These are phyloP conservation scores for Melanotaenia pygmaea DNA, from an alignment of 2,797 vertebrate genomes.

Conservation along the genomic window DNA sequence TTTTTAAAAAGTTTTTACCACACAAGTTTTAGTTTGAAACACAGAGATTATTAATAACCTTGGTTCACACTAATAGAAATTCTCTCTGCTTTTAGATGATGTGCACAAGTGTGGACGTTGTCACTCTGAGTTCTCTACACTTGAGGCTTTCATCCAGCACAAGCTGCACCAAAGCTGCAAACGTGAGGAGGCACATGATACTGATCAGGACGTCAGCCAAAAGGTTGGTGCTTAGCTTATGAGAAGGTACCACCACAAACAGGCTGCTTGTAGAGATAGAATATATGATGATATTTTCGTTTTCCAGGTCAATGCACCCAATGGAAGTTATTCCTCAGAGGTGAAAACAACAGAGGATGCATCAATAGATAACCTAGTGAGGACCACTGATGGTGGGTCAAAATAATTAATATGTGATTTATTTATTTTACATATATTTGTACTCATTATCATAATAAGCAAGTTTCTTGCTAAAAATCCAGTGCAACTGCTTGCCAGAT, in stretches of 20 bases:
- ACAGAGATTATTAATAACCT: accelerated
- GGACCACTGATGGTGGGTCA: conserved; percentile 52
- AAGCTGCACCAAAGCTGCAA: conserved; percentile 91
- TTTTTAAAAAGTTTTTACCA: background rate
- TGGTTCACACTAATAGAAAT: background rate
- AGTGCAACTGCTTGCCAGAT: no score
- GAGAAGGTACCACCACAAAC: background rate
- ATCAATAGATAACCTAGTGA: conserved; percentile 59
- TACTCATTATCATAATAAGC: background rate
- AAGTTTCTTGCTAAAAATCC: no score
- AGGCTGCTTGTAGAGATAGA: background rate
- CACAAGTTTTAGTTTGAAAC: background rate
- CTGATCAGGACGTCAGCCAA: conserved; percentile 46
- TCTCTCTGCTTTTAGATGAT: conserved; percentile 64
- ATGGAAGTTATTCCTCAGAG: conserved; percentile 51
- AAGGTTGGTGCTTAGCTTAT: conserved; percentile 39
- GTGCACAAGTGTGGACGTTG: conserved; percentile 96
- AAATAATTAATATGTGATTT: background rate
- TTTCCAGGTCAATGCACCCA: conserved; percentile 53
- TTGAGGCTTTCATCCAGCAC: conserved; percentile 97
- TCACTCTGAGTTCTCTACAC: conserved; percentile 90
- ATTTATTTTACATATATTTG: background rate
- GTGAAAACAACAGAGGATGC: conserved; percentile 49
- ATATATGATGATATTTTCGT: background rate
- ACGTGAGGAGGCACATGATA: conserved; percentile 69